Base-by-base conservation (phyloP, 2,888 invertebrate species). In the Scrobipalpa costella region DNA sequence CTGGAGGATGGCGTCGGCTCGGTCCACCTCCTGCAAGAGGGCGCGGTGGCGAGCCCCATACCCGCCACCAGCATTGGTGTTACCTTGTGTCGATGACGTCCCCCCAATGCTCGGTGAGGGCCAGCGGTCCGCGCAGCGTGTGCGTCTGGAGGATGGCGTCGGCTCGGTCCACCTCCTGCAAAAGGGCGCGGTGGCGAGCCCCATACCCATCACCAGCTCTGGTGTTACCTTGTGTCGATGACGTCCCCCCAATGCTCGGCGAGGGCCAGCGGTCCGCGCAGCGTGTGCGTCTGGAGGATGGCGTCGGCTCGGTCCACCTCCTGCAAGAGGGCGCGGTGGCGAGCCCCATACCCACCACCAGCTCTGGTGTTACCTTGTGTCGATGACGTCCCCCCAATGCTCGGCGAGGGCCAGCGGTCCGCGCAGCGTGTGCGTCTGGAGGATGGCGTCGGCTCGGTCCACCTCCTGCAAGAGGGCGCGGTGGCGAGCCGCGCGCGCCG, bases 251-350 rank as follows among this genome's bases (percentile, higher is more conserved):
- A 96, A 73, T 94, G 93, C 63, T 93, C 83, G 15, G 94, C 86
- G 55, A 95, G 85, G 0, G 81, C 81, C 1, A 83, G 70, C 57
- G 92, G 91, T 0, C 94, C 94, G 8, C 92, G 88, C 73, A 93
- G 91, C 62, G 94, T 15, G 19, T 13, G 11, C 7, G 47, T 44
- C 75, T 94, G 94, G 65, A 96, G 79, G 71, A 95, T 94, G 65
- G 92, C 91, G 84, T 96, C 96, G 0, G 94, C 94, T 61, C 92
- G 91, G 75, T 94, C 94, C 66, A 95, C 94, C 68, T 95, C 93
- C 71, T 93, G 88, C 68, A 96, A 83, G 64, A 95, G 78, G 67
- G 92, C 88, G 59, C 94, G 94, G 79, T 94, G 93, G 57, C 93
- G 93, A 19, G n/a, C n/a, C n/a, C n/a, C n/a, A n/a, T n/a, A n/a